These are phyloP conservation scores for Vidua macroura DNA, from an alignment of 2,113 vertebrate genomes.

Conservation along the genomic window DNA sequence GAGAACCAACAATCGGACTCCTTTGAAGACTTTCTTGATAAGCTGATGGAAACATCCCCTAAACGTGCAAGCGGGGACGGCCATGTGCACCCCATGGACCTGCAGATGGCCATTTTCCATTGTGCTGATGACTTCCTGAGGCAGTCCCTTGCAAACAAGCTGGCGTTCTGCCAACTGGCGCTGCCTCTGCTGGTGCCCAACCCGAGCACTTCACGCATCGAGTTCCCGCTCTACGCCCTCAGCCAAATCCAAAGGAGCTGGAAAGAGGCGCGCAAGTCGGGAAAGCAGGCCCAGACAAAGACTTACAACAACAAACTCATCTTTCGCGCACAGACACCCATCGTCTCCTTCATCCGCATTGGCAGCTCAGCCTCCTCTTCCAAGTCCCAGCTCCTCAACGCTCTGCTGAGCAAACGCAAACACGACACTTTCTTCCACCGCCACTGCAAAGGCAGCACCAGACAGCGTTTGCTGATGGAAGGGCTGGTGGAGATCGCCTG, in stretches of 20 bases:
- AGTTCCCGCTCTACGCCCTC: slow-evolving; percentile 75
- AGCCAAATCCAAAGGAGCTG: slow-evolving; percentile 74
- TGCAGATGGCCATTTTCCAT: slow-evolving; percentile 78
- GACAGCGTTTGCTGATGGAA: slow-evolving; percentile 63
- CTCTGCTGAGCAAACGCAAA: slow-evolving; percentile 66
- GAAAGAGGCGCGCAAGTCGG: slow-evolving; percentile 2
- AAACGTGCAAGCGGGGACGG: not conserved
- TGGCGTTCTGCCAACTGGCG: slow-evolving; percentile 77
- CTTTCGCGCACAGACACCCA: slow-evolving; percentile 53
- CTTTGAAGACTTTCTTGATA: not conserved
- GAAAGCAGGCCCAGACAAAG: not conserved
- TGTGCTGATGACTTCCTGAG: slow-evolving; percentile 74
- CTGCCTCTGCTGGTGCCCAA: slow-evolving; percentile 75
- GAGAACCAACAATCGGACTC: not conserved
- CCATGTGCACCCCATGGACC: slow-evolving; percentile 73
- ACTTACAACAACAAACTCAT: slow-evolving; percentile 61
- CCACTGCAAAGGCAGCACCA: slow-evolving; percentile 67
- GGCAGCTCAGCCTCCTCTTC: slow-evolving; percentile 69
- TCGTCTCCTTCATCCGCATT: slow-evolving; percentile 75
- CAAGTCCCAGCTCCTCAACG: slow-evolving; percentile 79
- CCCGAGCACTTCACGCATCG: slow-evolving; percentile 41
- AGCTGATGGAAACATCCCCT: not conserved
- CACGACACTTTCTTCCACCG: slow-evolving; percentile 74
- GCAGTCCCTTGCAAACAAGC: slow-evolving; percentile 71
- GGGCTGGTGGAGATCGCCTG: slow-evolving; percentile 79